Evolutionary conservation across 2,113 vertebrate species (phyloP), one percentile per base, ranked within the genome.

Genomic region (Halichoerus grypus): DNA sequence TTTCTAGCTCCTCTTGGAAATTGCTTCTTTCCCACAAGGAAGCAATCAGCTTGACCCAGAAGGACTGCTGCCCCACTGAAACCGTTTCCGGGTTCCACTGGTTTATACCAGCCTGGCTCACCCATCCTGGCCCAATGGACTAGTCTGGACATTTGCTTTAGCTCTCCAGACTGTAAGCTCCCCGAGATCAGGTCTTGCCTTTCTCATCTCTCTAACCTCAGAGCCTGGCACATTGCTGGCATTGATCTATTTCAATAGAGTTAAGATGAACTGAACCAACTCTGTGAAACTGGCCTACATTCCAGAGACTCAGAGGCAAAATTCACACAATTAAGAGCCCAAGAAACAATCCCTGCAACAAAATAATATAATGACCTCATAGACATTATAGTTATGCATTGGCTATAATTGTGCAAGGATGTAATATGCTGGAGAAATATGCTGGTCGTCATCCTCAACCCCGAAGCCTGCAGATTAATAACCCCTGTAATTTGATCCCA

Each of bases 401-500:
- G 96, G 88, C 93, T 93, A 65, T 94, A 97, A 97, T 72, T 87
- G 67, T 33, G 21, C 80, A 83, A 94, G 91, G 33, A 91, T 84
- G 24, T 94, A 87, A 96, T 84, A 95, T 31, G 36, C 93, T 63
- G 82, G 67, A 96, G 96, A 96, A 96, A 97, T 72, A n/a, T n/a
- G n/a, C 95, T 53, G 95, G 92, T 95, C 84, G 83, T 53, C 76
- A 91, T 89, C 55, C 77, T 84, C 84, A 96, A 26, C 93, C 97
- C 96, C 1, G 82, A 97, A 97, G 94, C 88, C 69, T 89, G 39
- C 93, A 96, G 97, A 97, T 98, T 97, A 97, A 97, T 97, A 97
- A 96, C 85, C 96, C 96, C 74, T 97, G 96, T 97, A 95, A 98
- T 97, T 97, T 95, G 61, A 93, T 92, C 74, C 88, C 67, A 76